phyloP scores from a whole-genome alignment of 2,797 vertebrate species.

The Lerista edwardsae region DNA sequence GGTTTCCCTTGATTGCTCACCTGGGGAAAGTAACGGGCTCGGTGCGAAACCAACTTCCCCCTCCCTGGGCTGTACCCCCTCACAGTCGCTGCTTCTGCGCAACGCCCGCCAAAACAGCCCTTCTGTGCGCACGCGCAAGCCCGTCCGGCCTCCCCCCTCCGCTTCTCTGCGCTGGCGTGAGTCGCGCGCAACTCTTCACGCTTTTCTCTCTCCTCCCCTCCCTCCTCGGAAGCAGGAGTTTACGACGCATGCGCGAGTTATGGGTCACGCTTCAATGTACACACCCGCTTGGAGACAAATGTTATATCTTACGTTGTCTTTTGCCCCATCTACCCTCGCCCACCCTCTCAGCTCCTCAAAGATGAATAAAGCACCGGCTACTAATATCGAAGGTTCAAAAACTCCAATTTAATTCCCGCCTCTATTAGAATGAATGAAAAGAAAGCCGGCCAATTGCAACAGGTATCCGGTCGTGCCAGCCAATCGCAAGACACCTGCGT shows the following conservation, averaged over 20 bases:
- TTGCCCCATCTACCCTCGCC: background rate
- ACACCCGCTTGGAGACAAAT: background rate
- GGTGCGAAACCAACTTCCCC: conserved; percentile 59
- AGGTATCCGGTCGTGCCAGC: background rate
- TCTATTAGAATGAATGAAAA: conserved; percentile 3
- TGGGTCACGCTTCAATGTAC: conserved; percentile 10
- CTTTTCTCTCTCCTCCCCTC: too few species aligned
- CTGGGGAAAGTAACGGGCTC: conserved; percentile 61
- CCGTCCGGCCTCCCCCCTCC: conserved; percentile 33
- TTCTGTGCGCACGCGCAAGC: conserved; percentile 72
- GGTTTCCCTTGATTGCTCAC: conserved; percentile 64
- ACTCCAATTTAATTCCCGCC: conserved; percentile 8
- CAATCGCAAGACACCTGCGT: background rate
- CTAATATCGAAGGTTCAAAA: background rate
- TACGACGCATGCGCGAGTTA: conserved; percentile 50
- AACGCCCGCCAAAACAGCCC: conserved; percentile 79
- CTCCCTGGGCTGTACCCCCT: conserved; percentile 47
- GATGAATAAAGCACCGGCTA: background rate
- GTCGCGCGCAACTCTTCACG: background rate
- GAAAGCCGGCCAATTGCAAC: background rate
- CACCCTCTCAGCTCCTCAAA: background rate
- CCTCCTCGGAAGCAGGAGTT: conserved; percentile 41
- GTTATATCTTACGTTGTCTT: background rate
- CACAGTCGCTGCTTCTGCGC: conserved; percentile 69
- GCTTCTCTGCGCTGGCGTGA: conserved; percentile 64